A percentile compares a stretch with the other conserved stretches of the same genome.
These are phyloP conservation scores for Lerista edwardsae DNA, from an alignment of 2,797 vertebrate genomes.

Conservation along the genomic window DNA sequence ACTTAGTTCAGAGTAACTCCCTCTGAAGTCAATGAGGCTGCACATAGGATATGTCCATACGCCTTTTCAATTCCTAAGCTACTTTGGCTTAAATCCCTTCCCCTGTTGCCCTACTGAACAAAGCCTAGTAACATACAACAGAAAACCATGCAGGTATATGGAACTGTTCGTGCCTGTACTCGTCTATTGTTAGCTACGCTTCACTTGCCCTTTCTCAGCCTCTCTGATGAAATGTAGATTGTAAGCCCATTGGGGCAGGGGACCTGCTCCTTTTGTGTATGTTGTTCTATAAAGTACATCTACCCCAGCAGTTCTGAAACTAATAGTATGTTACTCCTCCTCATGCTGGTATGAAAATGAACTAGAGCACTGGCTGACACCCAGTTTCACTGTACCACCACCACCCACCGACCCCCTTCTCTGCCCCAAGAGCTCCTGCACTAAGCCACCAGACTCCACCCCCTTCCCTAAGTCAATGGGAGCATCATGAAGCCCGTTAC, in stretches of 20 bases:
- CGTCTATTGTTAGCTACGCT: too few relatives aligned
- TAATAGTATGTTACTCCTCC: not conserved
- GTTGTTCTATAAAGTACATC: not conserved
- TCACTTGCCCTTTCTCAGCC: too few relatives aligned
- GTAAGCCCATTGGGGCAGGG: not conserved
- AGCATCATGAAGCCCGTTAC: slow-evolving; percentile 41
- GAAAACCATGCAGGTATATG: not conserved
- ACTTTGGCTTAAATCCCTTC: not conserved
- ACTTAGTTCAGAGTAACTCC: too few relatives aligned
- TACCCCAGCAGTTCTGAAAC: not conserved
- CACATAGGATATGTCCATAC: not conserved
- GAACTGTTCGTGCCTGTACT: too few relatives aligned
- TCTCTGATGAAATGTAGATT: not conserved
- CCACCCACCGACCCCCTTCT: not conserved
- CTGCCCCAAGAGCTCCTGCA: too few relatives aligned
- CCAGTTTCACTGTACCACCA: not conserved
- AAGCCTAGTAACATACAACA: too few relatives aligned
- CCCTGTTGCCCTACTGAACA: too few relatives aligned
- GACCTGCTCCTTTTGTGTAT: not conserved
- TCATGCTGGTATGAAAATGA: not conserved
- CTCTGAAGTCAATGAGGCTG: too few relatives aligned
- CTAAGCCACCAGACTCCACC: too few relatives aligned
- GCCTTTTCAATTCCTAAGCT: not conserved
- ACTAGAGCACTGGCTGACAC: not conserved
- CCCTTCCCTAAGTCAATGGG: not conserved